These are phyloP conservation scores for Rhynchopsitta pachyrhyncha DNA, from an alignment of 2,113 vertebrate species.

Conservation along the genomic window DNA sequence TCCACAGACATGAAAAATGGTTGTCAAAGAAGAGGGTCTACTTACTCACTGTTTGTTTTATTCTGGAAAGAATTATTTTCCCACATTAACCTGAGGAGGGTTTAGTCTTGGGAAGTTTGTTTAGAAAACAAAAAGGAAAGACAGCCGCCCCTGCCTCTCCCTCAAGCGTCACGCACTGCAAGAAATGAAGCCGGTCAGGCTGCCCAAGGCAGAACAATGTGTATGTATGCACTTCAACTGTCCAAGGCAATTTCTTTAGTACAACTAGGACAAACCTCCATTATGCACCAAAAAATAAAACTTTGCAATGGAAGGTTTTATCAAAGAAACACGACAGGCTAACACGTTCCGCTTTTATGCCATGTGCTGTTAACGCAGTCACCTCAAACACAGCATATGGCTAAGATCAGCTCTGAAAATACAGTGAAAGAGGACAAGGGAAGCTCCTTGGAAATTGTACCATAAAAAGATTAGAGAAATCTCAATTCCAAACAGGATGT, in stretches of 20 bases:
- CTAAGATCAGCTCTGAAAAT: background rate
- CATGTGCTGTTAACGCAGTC: background rate
- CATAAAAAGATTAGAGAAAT: background rate
- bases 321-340: background rate
- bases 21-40: background rate
- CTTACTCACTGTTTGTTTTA: background rate
- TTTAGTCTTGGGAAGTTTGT: background rate
- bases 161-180: fast-evolving
- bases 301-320: background rate
- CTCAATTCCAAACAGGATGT: background rate
- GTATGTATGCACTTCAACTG: background rate
- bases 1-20: background rate
- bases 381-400: background rate
- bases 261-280: background rate
- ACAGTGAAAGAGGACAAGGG: background rate
- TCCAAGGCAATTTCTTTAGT: background rate
- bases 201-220: background rate
- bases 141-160: background rate
- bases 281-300: background rate
- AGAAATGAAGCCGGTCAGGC: background rate
- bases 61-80: background rate
- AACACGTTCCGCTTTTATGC: background rate
- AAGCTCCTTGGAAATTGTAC: background rate
- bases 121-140: background rate
- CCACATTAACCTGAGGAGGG: background rate